Evolutionary conservation across 2,113 vertebrate genomes (phyloP).

Genomic region (Carassius gibelio): DNA sequence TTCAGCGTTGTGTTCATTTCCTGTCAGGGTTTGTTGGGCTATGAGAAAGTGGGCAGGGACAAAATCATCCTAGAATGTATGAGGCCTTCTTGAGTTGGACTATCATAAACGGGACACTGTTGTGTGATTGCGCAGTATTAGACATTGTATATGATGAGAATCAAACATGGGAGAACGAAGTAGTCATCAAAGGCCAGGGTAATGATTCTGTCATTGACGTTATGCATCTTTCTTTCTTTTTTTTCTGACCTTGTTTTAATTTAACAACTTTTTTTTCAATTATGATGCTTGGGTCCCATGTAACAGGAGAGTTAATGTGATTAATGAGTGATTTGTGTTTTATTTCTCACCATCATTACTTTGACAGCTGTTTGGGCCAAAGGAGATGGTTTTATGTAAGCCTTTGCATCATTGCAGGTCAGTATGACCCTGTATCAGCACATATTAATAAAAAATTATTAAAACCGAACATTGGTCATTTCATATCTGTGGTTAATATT

Average conservation of each 20-base stretch:
- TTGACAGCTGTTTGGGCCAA: conserved; percentile 72
- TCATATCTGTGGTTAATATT: background rate
- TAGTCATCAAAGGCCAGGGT: background rate
- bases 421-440: conserved; percentile 74
- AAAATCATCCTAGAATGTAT: conserved; percentile 45
- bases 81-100: conserved; percentile 29
- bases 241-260: conserved; percentile 41
- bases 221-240: conserved; percentile 29
- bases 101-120: background rate
- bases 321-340: conserved; percentile 53
- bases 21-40: background rate
- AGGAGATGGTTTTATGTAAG: conserved; percentile 70
- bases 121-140: conserved; percentile 60
- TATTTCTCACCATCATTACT: conserved; percentile 61
- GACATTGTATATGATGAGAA: conserved; percentile 35
- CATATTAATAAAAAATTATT: conserved; percentile 74
- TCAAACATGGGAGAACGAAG: background rate
- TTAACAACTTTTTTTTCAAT: conserved; percentile 36
- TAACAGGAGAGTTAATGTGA: conserved; percentile 56
- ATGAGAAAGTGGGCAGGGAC: conserved; percentile 1
- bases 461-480: conserved; percentile 58
- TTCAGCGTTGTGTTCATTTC: background rate
- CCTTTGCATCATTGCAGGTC: conserved; percentile 71
- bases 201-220: background rate
- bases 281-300: conserved; percentile 61